Conservation (phyloP, 2,113 vertebrate genomes). For the Upupa epops region DNA sequence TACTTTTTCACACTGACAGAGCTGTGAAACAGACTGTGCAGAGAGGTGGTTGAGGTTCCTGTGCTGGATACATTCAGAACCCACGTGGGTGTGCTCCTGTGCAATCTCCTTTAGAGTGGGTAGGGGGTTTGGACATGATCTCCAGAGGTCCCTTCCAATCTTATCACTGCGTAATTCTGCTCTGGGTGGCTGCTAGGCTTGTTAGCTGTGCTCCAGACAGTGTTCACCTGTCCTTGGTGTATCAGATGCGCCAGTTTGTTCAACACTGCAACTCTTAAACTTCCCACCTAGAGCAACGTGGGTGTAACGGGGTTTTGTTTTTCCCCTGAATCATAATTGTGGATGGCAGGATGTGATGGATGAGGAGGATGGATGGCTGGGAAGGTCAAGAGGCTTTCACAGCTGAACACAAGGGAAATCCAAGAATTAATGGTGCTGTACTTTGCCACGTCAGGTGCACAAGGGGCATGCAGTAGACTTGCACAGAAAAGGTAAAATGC, state of each 20-base stretch:
- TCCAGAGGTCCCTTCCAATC: no score
- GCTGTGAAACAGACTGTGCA: no score
- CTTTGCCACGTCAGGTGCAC: rapidly evolving
- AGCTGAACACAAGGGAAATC: rapidly evolving
- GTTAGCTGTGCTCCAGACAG: neutral
- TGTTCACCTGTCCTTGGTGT: rapidly evolving
- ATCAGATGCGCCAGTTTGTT: rapidly evolving
- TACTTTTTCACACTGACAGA: no score
- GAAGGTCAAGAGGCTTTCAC: rapidly evolving
- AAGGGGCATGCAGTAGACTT: rapidly evolving
- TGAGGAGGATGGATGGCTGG: neutral
- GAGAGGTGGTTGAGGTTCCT: no score
- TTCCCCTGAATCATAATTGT: rapidly evolving
- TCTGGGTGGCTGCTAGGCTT: neutral
- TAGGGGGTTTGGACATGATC: no score
- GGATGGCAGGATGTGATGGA: neutral
- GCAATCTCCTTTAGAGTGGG: no score
- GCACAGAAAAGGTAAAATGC: neutral
- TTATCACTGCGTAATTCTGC: rapidly evolving
- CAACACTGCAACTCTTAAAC: rapidly evolving
- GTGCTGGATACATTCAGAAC: no score
- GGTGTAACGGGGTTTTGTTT: neutral
- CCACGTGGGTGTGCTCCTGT: no score
- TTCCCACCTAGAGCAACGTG: neutral
- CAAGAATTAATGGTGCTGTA: rapidly evolving